Evolutionary conservation across 2,888 invertebrate species (phyloP), one percentile per base, ranked within the genome.

Genomic region (Cryptocheilus praepositus): DNA sequence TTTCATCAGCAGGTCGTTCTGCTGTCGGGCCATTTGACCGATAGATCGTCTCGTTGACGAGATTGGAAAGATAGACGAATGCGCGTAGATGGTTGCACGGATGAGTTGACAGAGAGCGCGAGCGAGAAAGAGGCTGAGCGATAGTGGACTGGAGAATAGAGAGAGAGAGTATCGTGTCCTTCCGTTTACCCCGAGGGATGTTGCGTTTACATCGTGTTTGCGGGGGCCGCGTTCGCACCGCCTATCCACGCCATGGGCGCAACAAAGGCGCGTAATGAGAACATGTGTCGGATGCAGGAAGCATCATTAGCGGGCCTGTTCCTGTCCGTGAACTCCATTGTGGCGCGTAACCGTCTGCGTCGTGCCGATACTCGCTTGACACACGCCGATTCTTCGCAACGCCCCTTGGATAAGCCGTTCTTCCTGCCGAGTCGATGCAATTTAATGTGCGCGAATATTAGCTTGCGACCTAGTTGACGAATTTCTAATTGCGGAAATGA

Each of bases 181-280:
- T 67, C 45, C 36, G 64, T 55, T 64, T 65, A 54, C 59, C 60
- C 65, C 65, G 58, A 36, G 61, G 58, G 63, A 64, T 56, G 61
- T 22, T 54, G 79, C 77, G 71, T 75, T 70, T 67, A 61, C 80
- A 73, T 67, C 60, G 74, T 73, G 65, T 73, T 78, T 71, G 66
- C 63, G 54, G 65, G 72, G 79, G 73, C 70, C 58, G 65, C 64
- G 66, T 67, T 69, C 58, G 64, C 70, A 66, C 67, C 71, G 78
- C 76, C 78, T 78, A 79, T 74, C 80, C 73, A 36, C 72, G 70
- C 69, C 75, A 72, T 70, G 67, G 44, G 71, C 65, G 79, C 76
- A 81, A 84, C 85, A 87, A 87, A 87, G 81, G 83, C 82, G 79
- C 81, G 84, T 86, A 86, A 84, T 82, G 85, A 85, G 84, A 83